Base-by-base conservation (phyloP, 1,140 invertebrate species). In the Diachasmimorpha longicaudata region DNA sequence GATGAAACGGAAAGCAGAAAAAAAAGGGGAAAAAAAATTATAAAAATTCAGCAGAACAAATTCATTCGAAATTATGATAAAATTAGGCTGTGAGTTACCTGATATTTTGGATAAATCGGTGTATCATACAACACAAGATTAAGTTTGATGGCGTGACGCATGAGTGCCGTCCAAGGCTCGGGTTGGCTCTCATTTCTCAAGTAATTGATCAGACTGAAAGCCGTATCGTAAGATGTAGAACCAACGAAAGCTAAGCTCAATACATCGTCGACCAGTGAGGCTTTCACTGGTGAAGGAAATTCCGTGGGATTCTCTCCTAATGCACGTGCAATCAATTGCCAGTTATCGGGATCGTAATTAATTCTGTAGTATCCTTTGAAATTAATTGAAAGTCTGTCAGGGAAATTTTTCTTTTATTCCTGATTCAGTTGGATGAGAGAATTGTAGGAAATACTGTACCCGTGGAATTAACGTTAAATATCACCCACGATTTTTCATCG, bases 341-440 rank as follows among this genome's bases (percentile, higher is more conserved):
- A 93, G 82, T 92, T 93, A 31, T 86, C 80, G 14, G 79, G 63
- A 72, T 93, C 92, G 82, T 93, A 93, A 83, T 93, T 93, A 1
- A 93, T 92, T 46, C 92, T 85, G 79, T 92, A 93, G 78, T 91
- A 93, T 21, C 92, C 92, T 90, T 79, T 13, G 81, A 68, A 81
- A 55, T 52, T 68, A 66, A 70, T 80, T 72, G 74, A 77, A 55
- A 25, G 10, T 48, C 21, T 71, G 16, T 46, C 58, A 69, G 46
- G 31, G 48, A 36, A 46, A 46, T 58, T 72, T 48, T 42, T 10
- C 9, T 46, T 46, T 76, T 16, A 37, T 14, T 44, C 14, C 2
- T 10, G 21, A n/a, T 44, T 11, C 6, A 25, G 58, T 31, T 58
- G 70, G 39, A 48, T 55, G 13, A 21, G 67, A 31, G 58, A 44